Percentiles rank a stretch among this genome's conserved stretches.
Conservation (phyloP, 2,113 vertebrate genomes). For the Cnemophilus loriae region DNA sequence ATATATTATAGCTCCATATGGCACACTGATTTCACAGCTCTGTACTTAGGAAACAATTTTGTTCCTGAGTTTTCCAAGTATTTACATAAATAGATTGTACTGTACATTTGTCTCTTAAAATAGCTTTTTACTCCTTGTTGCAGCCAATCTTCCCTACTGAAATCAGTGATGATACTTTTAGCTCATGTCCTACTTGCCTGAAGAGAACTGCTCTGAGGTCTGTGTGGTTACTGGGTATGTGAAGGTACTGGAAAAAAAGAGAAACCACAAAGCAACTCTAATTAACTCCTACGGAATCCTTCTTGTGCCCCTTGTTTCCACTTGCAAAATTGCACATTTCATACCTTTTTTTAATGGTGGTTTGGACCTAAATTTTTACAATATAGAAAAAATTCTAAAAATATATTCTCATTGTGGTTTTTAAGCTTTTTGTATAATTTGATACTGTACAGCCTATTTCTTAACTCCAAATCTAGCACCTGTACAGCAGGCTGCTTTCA, state of each 20-base stretch:
- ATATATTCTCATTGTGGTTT: slow-evolving; percentile 60
- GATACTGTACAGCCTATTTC: slow-evolving; percentile 63
- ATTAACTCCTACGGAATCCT: not conserved
- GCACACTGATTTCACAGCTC: slow-evolving; percentile 17
- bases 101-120: slow-evolving; percentile 36
- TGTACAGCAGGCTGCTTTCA: slow-evolving; percentile 18
- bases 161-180: slow-evolving; percentile 2
- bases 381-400: slow-evolving; percentile 17
- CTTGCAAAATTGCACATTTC: slow-evolving; percentile 42
- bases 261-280: slow-evolving; percentile 23
- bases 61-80: slow-evolving; percentile 15
- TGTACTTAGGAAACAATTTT: not conserved
- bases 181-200: slow-evolving; percentile 1
- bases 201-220: not conserved
- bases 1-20: not conserved
- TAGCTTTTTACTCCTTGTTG: slow-evolving; percentile 12
- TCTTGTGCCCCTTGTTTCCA: slow-evolving; percentile 34
- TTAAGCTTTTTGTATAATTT: slow-evolving; percentile 71
- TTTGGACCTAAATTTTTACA: slow-evolving; percentile 58
- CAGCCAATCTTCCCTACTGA: not conserved
- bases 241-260: not conserved
- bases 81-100: slow-evolving; percentile 39
- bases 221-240: not conserved
- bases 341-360: slow-evolving; percentile 49
- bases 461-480: slow-evolving; percentile 16